Evolutionary conservation across 2,113 vertebrate genomes (phyloP), one percentile per base, ranked within the genome.

Genomic region (Nibea coibor): DNA sequence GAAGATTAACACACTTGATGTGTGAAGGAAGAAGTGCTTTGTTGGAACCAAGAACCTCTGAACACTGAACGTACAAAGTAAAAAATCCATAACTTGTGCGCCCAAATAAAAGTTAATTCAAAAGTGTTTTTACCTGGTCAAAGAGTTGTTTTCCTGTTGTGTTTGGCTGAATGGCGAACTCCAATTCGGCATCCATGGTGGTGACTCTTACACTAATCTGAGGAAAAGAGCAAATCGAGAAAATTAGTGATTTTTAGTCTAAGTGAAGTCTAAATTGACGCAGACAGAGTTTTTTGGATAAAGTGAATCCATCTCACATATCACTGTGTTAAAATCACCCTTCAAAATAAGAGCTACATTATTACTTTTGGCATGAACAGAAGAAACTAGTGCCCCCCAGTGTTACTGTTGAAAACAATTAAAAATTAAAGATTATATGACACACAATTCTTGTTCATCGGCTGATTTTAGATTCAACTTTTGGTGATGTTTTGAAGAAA

Each of bases 111-210:
- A 1, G 9, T 57, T 16, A 10, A n/a, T 48, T 58, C 2, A 68
- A 74, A 62, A 19, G 11, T 57, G 4, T 63, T 22, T 47, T 12
- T 89, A 99, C 98, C 96, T 99, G 98, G 93, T 99, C 98, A 82
- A 99, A 99, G 43, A 99, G 96, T 81, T 99, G 98, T 85, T 99
- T 99, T 73, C 98, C 98, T 4, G 98, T 99, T 83, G 98, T 99
- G 81, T 97, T 99, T 82, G 98, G 97, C 94, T 99, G 97, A 93
- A 99, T 99, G 90, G 98, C 98, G 78, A 99, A 99, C 93, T 99
- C 98, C 96, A 99, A 93, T 93, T 99, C 98, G 80, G 98, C 98
- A 84, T 99, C 98, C 97, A 99, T 99, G 42, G 98, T 99, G 92
- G 98, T 99, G 77, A 99, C 98, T 91, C 97, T 96, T 72, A 99